Percentiles rank a stretch among this genome's conserved stretches.
phyloP scores from a whole-genome alignment of 2,797 vertebrate species.

The Harpagifer antarcticus region DNA sequence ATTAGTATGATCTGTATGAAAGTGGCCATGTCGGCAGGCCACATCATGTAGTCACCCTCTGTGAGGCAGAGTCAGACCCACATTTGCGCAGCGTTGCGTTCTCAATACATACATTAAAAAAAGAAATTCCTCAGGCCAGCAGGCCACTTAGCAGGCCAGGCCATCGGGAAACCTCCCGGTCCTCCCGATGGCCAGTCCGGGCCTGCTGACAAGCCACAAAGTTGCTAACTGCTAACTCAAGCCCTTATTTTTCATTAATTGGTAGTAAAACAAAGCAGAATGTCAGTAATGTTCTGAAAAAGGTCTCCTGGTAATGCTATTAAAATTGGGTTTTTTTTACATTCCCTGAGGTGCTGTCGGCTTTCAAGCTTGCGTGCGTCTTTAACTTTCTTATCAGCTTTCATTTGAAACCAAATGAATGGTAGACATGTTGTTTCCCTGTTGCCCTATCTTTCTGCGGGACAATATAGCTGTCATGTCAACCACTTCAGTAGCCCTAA shows the following conservation, averaged over 20 bases:
- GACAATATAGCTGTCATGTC: slow-evolving; percentile 69
- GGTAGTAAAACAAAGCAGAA: slow-evolving; percentile 33
- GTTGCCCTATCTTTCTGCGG: slow-evolving; percentile 56
- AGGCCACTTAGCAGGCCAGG: no score
- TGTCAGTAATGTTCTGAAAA: slow-evolving; percentile 14
- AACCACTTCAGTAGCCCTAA: slow-evolving; percentile 67
- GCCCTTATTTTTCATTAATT: slow-evolving; percentile 33
- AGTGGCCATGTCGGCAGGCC: no score
- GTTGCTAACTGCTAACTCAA: slow-evolving; percentile 9
- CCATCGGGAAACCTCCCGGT: no score
- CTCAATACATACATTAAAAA: no score
- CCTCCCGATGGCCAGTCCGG: no score
- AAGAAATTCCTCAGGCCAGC: no score
- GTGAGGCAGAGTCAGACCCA: no score
- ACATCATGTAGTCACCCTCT: no score
- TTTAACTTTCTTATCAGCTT: slow-evolving; percentile 48
- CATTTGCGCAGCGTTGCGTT: no score
- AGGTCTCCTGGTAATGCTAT: slow-evolving; percentile 27
- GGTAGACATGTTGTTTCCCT: slow-evolving; percentile 60
- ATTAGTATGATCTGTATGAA: no score
- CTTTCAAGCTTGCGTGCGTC: slow-evolving; percentile 22
- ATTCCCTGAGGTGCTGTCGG: slow-evolving; percentile 21
- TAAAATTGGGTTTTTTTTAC: slow-evolving; percentile 42
- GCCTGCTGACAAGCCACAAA: slow-evolving; percentile 39
- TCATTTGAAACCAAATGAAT: slow-evolving; percentile 62